Evolutionary conservation across 2,888 invertebrate species (phyloP), one percentile per base, ranked within the genome.

Genomic region (Beris chalybata): DNA sequence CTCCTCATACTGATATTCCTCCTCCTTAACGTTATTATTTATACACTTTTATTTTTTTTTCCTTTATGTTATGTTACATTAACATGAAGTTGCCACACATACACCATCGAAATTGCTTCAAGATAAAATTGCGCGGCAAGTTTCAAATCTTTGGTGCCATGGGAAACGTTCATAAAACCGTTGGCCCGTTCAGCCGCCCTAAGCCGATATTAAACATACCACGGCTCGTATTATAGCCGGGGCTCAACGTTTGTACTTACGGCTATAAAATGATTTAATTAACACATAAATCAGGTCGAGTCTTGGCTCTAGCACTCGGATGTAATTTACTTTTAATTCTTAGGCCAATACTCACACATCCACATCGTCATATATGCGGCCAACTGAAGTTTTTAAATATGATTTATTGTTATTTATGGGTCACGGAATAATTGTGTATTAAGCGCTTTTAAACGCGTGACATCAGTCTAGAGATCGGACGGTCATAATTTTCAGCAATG

Each of bases 251-350:
- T 30, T 53, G 7, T 53, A 53, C 32, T 55, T 75, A 72, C 72
- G 72, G 71, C 72, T 72, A 75, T 75, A 75, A 75, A 75, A 74
- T 74, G 72, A 74, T 74, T 76, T 74, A 76, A 76, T 75, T 76
- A 75, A 75, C 74, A 74, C 74, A 76, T 75, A 76, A 75, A 75
- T 76, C 74, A 75, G 71, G 69, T 70, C 71, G 73, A 74, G 71
- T 71, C 72, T 73, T 9, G 38, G 38, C 38, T 38, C 38, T 38
- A 38, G 38, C 38, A 38, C 38, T 38, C 38, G 38, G 38, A 70
- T 71, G 72, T 74, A 75, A 75, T 75, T 74, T 73, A 72, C 73
- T 74, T 74, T 75, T 74, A 74, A 75, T 74, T 74, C 73, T 73
- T 71, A 71, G 5, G 38, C 70, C 66, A 22, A 53, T 29, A 7